phyloP scores from a whole-genome alignment of 2,113 vertebrate genomes.

The Cochlearius cochlearius region DNA sequence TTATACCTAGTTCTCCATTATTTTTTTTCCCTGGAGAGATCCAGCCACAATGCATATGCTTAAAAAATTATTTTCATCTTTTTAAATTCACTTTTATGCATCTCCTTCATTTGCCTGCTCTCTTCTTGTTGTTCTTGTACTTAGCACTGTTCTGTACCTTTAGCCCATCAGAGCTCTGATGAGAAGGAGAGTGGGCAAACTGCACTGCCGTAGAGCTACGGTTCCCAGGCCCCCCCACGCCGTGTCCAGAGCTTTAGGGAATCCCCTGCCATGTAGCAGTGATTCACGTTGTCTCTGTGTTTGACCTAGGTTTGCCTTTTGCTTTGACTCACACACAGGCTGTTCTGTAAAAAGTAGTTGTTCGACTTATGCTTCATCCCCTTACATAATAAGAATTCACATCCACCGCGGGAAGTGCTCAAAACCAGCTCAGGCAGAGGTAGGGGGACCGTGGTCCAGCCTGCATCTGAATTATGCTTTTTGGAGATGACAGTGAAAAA shows the following conservation, averaged over 20 bases:
- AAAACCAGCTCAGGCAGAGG: not conserved
- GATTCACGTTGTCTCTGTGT: fast-evolving
- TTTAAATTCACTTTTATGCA: not conserved
- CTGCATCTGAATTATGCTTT: not conserved
- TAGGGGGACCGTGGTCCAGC: not conserved
- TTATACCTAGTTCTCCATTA: not conserved
- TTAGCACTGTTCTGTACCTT: not conserved
- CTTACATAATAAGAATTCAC: not conserved
- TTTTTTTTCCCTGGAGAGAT: not conserved
- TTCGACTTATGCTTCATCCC: not conserved
- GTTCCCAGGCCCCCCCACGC: fast-evolving
- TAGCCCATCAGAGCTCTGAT: not conserved
- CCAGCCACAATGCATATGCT: not conserved
- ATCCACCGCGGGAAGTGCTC: not conserved
- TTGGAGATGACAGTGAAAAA: not conserved
- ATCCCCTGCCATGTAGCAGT: not conserved
- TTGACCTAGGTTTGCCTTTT: not conserved
- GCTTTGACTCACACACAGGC: not conserved
- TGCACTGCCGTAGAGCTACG: not conserved
- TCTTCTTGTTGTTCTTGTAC: not conserved
- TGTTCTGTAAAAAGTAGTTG: not conserved
- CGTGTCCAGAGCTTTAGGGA: not conserved
- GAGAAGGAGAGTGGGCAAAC: not conserved
- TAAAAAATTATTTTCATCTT: not conserved
- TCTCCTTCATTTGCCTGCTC: not conserved